These are phyloP conservation scores for Umimayanthus chanpuru DNA, from an alignment of 92 coral and sea anemone genomes.

Conservation along the genomic window DNA sequence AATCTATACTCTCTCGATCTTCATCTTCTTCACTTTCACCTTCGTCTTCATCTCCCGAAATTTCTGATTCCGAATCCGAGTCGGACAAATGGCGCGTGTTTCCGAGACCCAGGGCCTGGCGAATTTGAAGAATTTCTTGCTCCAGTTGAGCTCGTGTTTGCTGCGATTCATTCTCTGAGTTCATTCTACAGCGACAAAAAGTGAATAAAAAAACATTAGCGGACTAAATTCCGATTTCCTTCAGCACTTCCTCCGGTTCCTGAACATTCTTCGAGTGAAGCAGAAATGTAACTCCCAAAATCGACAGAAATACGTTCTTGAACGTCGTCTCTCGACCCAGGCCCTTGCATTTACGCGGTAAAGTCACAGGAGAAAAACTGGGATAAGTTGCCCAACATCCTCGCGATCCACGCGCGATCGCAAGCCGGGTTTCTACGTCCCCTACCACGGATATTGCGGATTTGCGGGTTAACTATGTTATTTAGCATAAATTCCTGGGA, in stretches of 20 bases:
- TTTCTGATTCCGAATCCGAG: slow-evolving; percentile 44
- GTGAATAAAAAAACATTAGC: not conserved
- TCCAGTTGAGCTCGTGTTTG: slow-evolving; percentile 37
- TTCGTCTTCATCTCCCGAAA: slow-evolving; percentile 30
- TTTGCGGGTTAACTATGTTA: too few relatives aligned
- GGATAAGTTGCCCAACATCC: not conserved
- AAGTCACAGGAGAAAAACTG: not conserved
- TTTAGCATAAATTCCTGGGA: too few relatives aligned
- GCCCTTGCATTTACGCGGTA: not conserved
- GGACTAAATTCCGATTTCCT: not conserved
- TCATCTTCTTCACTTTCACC: slow-evolving; percentile 27
- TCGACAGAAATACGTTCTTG: slow-evolving; percentile 15
- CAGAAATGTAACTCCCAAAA: slow-evolving; percentile 36
- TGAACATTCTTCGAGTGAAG: not conserved
- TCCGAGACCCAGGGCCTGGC: slow-evolving; percentile 82
- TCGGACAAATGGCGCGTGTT: slow-evolving; percentile 25
- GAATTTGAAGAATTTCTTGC: slow-evolving; percentile 84
- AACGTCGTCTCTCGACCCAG: slow-evolving; percentile 28
- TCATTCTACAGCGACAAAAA: not conserved
- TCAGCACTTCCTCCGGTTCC: not conserved
- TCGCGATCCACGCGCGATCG: too few relatives aligned
- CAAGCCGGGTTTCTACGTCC: too few relatives aligned
- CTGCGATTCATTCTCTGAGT: slow-evolving; percentile 13
- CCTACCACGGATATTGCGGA: too few relatives aligned
- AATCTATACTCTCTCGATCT: not conserved